Percentiles rank a stretch among this genome's conserved stretches.
Conservation (phyloP, 2,797 vertebrate species). For the Lophius americanus region DNA sequence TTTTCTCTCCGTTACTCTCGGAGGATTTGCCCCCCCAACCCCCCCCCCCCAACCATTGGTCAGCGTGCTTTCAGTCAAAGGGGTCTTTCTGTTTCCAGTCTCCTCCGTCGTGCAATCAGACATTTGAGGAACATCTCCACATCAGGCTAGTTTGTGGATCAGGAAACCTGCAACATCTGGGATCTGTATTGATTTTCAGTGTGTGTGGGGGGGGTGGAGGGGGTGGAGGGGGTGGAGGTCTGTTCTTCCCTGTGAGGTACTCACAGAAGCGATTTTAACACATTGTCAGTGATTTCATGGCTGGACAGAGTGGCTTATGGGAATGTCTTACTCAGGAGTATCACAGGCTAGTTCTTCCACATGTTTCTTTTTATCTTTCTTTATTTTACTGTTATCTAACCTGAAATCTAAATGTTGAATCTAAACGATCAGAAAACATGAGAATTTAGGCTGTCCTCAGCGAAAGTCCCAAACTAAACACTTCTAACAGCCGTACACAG, state of each 20-base stretch:
- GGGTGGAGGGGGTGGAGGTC: conserved; percentile 30
- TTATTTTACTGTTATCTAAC: too few relatives aligned
- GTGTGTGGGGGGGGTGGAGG: too few relatives aligned
- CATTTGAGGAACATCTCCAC: conserved; percentile 76
- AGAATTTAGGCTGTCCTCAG: too few relatives aligned
- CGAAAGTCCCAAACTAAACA: too few relatives aligned
- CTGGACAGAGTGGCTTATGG: conserved; percentile 28
- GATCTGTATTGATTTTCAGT: conserved; percentile 77
- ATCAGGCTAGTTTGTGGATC: conserved; percentile 65
- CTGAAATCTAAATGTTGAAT: too few relatives aligned
- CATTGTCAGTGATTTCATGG: conserved; percentile 65
- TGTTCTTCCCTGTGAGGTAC: conserved; percentile 67
- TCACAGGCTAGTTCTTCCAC: conserved; percentile 37
- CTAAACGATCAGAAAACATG: too few relatives aligned
- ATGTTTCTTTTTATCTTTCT: too few relatives aligned
- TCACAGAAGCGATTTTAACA: conserved; percentile 68
- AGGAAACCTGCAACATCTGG: conserved; percentile 77
- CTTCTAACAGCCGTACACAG: neutral
- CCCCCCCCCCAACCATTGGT: conserved; percentile 76
- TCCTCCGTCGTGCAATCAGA: conserved; percentile 81
- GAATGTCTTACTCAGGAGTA: conserved; percentile 44
- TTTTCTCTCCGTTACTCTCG: conserved; percentile 79
- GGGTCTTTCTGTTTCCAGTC: conserved; percentile 76
- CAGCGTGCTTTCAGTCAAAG: conserved; percentile 79
- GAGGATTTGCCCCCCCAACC: conserved; percentile 76